Conservation (phyloP, 2,113 vertebrate genomes). For the Pyxicephalus adspersus region DNA sequence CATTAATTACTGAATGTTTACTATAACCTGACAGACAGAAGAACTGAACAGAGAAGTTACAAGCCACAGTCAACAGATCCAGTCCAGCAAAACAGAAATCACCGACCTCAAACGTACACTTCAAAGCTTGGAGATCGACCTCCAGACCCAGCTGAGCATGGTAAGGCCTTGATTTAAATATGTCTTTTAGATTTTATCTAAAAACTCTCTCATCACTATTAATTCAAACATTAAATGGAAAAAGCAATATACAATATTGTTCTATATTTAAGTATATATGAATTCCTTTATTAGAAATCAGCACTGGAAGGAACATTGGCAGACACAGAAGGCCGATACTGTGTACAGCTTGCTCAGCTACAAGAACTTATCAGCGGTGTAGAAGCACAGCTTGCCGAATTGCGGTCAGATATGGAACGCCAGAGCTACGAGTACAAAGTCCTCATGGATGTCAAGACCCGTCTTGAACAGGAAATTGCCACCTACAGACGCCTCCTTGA, state of each 20-base stretch:
- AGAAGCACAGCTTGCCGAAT: conserved; percentile 74
- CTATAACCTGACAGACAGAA: conserved; percentile 72
- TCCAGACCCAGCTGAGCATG: conserved; percentile 96
- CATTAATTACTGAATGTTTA: not conserved
- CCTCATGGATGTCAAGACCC: conserved; percentile 69
- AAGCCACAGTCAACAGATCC: conserved; percentile 82
- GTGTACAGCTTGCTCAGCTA: conserved; percentile 69
- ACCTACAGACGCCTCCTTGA: conserved; percentile 68
- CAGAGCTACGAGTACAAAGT: conserved; percentile 76
- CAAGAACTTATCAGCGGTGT: conserved; percentile 72
- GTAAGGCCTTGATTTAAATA: conserved; percentile 67
- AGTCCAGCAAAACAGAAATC: conserved; percentile 90
- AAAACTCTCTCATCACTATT: too few species aligned
- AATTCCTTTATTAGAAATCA: conserved; percentile 72
- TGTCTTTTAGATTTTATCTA: too few species aligned
- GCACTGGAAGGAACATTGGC: conserved; percentile 76
- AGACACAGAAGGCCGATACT: conserved; percentile 74
- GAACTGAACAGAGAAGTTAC: conserved; percentile 83
- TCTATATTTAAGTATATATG: not conserved
- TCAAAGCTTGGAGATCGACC: conserved; percentile 92
- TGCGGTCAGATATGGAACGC: conserved; percentile 71
- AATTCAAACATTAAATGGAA: not conserved
- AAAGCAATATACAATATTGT: too few species aligned
- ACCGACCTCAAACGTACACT: conserved; percentile 85
- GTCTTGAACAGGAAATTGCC: conserved; percentile 71